Conservation (phyloP, 2,113 vertebrate genomes). For the Heterotis niloticus region DNA sequence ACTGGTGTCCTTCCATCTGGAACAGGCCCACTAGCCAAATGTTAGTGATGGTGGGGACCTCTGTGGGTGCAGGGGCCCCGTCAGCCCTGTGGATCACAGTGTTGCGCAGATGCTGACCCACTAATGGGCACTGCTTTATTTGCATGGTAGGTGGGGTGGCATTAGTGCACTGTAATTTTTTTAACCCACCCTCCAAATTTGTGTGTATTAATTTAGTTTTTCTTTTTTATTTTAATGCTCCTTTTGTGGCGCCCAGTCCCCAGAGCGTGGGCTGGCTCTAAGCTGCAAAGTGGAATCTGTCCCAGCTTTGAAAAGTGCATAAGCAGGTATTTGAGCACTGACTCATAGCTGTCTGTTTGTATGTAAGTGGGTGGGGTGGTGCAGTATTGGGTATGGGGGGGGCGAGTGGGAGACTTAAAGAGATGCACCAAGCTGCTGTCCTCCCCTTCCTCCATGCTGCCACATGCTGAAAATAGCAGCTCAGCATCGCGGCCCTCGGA, state of each 20-base stretch:
- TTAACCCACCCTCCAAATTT: background rate
- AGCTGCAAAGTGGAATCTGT: background rate
- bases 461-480: conserved; percentile 44
- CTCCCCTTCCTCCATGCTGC: background rate
- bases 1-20: no score
- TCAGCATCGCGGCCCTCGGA: conserved; percentile 25
- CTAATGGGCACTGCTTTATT: background rate
- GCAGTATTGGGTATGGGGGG: background rate
- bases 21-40: no score
- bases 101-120: no score
- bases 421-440: background rate
- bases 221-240: no score
- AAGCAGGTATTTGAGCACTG: background rate
- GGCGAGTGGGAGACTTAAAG: background rate
- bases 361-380: background rate
- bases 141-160: background rate
- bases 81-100: no score
- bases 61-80: no score
- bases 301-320: background rate
- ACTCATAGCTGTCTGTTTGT: background rate
- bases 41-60: no score
- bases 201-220: no score
- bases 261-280: no score
- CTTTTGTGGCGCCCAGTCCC: no score
- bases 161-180: background rate